Evolutionary conservation across 2,888 invertebrate genomes (phyloP).

Genomic region (Polydrusus pterygomalis): DNA sequence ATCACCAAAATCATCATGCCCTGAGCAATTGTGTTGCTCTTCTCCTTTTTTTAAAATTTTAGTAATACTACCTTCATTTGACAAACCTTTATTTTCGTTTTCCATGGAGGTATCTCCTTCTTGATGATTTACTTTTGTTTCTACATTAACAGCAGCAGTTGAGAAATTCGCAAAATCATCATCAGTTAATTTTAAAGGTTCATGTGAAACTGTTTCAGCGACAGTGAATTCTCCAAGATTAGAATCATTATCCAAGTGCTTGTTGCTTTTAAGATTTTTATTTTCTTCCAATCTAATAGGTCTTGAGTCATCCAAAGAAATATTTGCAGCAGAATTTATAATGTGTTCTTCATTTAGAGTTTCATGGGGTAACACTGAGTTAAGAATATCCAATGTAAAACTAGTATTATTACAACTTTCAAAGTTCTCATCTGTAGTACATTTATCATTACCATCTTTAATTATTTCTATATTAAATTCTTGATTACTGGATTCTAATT

Average conservation of each 20-base stretch:
- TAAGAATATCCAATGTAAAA: background rate
- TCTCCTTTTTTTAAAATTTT: background rate
- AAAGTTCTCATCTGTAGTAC: too few species aligned
- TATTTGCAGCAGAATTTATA: background rate
- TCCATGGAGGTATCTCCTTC: background rate
- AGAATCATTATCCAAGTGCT: background rate
- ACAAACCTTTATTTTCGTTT: background rate
- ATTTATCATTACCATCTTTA: background rate
- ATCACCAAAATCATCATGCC: slow-evolving; percentile 59
- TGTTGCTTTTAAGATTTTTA: background rate
- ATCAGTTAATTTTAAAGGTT: slow-evolving; percentile 6
- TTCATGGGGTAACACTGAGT: background rate
- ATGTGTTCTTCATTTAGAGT: background rate
- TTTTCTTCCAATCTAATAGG: background rate
- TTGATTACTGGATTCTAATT: background rate
- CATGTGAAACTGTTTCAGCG: background rate
- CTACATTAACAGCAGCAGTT: background rate
- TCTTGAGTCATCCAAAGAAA: background rate
- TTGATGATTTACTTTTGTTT: background rate
- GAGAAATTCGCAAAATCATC: slow-evolving; percentile 45
- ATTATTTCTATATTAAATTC: background rate
- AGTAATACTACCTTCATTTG: background rate
- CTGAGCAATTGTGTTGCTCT: slow-evolving; percentile 29
- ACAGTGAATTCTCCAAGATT: background rate
- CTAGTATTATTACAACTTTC: background rate